Conservation (phyloP, 2,888 invertebrate species). For the Poecilobothrus nobilitatus region DNA sequence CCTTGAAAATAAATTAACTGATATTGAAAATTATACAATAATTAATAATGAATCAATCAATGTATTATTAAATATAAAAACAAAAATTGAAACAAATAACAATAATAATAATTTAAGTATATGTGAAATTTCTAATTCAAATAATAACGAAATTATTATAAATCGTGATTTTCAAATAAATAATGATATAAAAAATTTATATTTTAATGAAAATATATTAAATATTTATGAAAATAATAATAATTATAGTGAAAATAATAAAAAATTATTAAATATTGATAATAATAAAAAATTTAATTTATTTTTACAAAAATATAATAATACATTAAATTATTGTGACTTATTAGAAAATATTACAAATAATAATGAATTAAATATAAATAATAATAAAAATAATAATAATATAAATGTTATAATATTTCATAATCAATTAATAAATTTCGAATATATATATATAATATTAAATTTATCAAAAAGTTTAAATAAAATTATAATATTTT, state of each 20-base stretch:
- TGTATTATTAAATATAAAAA: neutral
- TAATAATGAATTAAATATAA: neutral
- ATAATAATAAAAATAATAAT: neutral
- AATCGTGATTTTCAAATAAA: constrained; percentile 25
- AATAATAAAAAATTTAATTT: constrained; percentile 1
- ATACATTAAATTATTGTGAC: neutral
- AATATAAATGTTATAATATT: neutral
- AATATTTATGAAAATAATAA: neutral
- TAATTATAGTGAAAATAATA: neutral
- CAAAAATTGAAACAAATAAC: no score
- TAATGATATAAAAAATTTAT: neutral
- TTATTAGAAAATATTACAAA: neutral
- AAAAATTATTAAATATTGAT: neutral
- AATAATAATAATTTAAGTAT: neutral
- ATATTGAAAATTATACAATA: neutral
- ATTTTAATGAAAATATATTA: neutral
- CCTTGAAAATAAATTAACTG: neutral
- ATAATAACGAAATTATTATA: constrained; percentile 35
- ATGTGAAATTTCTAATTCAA: constrained; percentile 10
- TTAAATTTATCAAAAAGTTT: constrained; percentile 27
- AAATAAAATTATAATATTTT: constrained; percentile 28
- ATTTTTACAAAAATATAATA: neutral
- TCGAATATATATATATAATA: constrained; percentile 23
- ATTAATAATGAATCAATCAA: neutral
- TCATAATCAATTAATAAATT: constrained; percentile 19